Evolutionary conservation across 2,113 vertebrate genomes (phyloP).

Genomic region (Amphiprion ocellaris): DNA sequence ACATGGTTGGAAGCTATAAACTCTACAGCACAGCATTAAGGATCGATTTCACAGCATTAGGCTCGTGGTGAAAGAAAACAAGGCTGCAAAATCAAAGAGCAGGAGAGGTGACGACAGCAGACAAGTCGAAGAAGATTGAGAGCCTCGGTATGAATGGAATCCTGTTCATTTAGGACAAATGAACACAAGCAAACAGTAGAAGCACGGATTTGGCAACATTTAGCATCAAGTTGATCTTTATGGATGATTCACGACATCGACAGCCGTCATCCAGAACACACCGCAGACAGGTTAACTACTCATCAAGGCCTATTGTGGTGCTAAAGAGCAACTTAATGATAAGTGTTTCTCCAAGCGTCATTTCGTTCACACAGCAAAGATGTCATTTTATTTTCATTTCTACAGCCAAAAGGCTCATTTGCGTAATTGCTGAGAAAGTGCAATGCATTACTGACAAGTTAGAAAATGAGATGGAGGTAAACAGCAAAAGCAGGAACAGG

Average conservation of each 20-base stretch:
- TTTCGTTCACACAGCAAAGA: slow-evolving; percentile 33
- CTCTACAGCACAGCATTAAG: slow-evolving; percentile 7
- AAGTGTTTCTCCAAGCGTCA: slow-evolving; percentile 44
- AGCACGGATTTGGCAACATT: slow-evolving; percentile 59
- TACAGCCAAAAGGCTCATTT: not conserved
- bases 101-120: slow-evolving; percentile 39
- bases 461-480: slow-evolving; percentile 25
- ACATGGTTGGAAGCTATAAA: slow-evolving; percentile 3
- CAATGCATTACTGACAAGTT: slow-evolving; percentile 21
- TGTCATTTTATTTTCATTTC: not conserved
- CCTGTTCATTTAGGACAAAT: slow-evolving; percentile 61
- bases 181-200: slow-evolving; percentile 49
- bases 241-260: not conserved
- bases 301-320: slow-evolving; percentile 14
- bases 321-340: slow-evolving; percentile 65
- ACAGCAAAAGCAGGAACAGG: slow-evolving; percentile 64
- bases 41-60: slow-evolving; percentile 30
- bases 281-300: not conserved
- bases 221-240: slow-evolving; percentile 63
- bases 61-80: slow-evolving; percentile 33
- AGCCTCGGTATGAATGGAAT: slow-evolving; percentile 39
- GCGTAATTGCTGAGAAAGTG: slow-evolving; percentile 31
- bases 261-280: not conserved
- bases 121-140: slow-evolving; percentile 49
- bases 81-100: slow-evolving; percentile 67